Evolutionary conservation across 2,888 invertebrate species (phyloP), one percentile per base, ranked within the genome.

Genomic region (Ramazzottius varieornatus): DNA sequence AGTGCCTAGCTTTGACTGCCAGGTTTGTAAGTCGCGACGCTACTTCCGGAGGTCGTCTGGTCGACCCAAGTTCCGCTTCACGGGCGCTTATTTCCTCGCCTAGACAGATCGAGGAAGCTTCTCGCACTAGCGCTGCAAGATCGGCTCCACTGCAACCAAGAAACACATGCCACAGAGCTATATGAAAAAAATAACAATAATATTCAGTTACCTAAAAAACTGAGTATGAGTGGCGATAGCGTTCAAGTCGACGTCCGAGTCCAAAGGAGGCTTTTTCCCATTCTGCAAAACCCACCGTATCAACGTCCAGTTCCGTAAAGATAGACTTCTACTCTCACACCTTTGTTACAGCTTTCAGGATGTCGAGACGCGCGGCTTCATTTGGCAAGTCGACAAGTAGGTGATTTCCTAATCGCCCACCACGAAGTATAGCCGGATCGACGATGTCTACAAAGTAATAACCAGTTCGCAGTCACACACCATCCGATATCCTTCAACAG

Each of bases 371-470:
- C 73, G 92, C 94, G 16, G 80, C 76, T 1, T 81, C 76, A 1
- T 81, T 81, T 0, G 96, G 96, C 72, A 98, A 80, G 1, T 88
- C 91, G 1, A 94, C 88, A 73, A 86, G 92, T 67, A 93, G 80
- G 66, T 88, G 83, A 73, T 89, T 86, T 73, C 91, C 92, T 67
- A 94, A 79, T 69, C 94, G 82, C 0, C 96, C 96, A 0, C 86
- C 86, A 72, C 91, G 80, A 67, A 96, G 76, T 46, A 98, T 85
- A 0, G 96, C 96, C 1, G 92, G 88, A 77, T 98, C 96, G 66
- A 98, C 85, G 32, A 93, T 92, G 72, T 98, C 79, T 77, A 69
- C 1, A 72, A 70, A 33, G 29, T 4, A 66, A 65, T n/a, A 66
- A 16, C 24, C 8, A 32, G 20, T n/a, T 24, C n/a, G 33, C 13